Conservation (phyloP, 2,797 vertebrate species). For the Hippopotamyrus pictus region DNA sequence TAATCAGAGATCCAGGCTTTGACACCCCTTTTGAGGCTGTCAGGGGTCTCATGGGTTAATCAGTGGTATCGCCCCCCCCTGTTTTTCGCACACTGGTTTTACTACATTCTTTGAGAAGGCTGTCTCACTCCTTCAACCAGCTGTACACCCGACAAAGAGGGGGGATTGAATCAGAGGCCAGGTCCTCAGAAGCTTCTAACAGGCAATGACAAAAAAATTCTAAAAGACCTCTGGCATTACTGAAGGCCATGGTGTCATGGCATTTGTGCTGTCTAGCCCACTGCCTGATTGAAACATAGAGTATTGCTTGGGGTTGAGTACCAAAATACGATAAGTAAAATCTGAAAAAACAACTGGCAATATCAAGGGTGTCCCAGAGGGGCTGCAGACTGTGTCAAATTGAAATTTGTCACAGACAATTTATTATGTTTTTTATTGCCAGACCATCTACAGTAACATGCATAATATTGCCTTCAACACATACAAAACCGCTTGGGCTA, state of each 20-base stretch:
- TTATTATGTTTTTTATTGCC: neutral
- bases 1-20: neutral
- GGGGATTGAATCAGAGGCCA: neutral
- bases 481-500: neutral
- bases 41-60: too few species aligned
- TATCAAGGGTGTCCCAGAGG: neutral
- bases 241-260: neutral
- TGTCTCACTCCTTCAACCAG: neutral
- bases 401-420: neutral
- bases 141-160: neutral
- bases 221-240: neutral
- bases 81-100: too few species aligned
- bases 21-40: too few species aligned
- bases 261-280: neutral
- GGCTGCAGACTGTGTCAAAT: neutral
- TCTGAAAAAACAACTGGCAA: neutral
- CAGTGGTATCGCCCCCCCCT: too few species aligned
- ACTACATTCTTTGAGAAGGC: neutral
- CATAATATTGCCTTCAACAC: neutral
- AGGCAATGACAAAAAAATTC: neutral
- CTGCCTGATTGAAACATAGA: neutral
- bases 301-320: neutral
- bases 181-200: neutral
- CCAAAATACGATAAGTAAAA: neutral
- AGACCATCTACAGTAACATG: neutral